phyloP scores from a whole-genome alignment of 2,113 vertebrate genomes.

The Ictidomys tridecemlineatus region DNA sequence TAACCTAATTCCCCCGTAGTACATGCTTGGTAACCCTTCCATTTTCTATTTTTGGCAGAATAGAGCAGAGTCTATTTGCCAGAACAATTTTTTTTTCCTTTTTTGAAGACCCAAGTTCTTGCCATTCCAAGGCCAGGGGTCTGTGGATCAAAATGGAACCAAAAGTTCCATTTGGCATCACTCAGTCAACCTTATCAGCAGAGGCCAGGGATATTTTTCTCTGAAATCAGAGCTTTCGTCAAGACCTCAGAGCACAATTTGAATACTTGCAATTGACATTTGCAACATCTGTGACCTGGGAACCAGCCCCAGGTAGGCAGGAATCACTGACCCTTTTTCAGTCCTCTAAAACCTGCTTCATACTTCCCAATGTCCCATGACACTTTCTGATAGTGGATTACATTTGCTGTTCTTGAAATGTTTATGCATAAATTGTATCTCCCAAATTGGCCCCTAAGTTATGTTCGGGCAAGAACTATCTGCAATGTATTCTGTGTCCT shows the following conservation, averaged over 20 bases:
- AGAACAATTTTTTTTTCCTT: not conserved
- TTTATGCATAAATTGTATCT: not conserved
- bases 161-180: conserved; percentile 49
- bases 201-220: conserved; percentile 20
- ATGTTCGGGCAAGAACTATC: not conserved
- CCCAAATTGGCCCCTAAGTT: conserved; percentile 14
- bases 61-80: not conserved
- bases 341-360: not conserved
- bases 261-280: not conserved
- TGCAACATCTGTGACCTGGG: conserved; percentile 4
- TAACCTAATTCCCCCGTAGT: not conserved
- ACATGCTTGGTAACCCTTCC: not conserved
- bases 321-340: not conserved
- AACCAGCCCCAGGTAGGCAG: not conserved
- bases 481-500: not conserved
- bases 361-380: not conserved
- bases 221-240: conserved; percentile 36
- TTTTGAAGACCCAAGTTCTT: conserved; percentile 36
- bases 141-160: conserved; percentile 56
- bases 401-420: not conserved
- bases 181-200: conserved; percentile 47
- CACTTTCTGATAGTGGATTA: not conserved
- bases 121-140: conserved; percentile 20
- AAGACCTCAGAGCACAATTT: not conserved
- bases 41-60: not conserved